phyloP scores from a whole-genome alignment of 2,888 invertebrate species.

The Eupithecia dodoneata region DNA sequence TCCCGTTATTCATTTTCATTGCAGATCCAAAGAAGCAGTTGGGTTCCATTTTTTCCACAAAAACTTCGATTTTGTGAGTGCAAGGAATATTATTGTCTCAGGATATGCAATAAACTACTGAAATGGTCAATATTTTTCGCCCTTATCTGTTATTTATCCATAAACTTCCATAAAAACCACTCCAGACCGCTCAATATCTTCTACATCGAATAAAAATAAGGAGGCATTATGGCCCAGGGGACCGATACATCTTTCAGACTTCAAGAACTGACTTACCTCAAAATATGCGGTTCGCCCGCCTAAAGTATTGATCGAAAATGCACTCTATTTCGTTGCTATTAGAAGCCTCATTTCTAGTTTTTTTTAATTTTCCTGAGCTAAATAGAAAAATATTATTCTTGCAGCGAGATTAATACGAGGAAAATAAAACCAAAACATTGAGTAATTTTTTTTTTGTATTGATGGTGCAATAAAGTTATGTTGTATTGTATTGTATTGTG shows the following conservation, averaged over 20 bases:
- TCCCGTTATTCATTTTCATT: too few species aligned
- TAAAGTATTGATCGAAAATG: slow-evolving; percentile 10
- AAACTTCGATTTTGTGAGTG: not conserved
- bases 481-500: too few species aligned
- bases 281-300: slow-evolving; percentile 14
- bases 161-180: slow-evolving; percentile 39
- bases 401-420: not conserved
- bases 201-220: slow-evolving; percentile 57
- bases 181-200: slow-evolving; percentile 49
- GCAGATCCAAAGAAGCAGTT: not conserved
- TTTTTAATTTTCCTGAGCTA: too few species aligned
- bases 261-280: slow-evolving; percentile 42
- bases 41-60: not conserved
- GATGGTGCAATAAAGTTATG: too few species aligned
- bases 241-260: slow-evolving; percentile 60
- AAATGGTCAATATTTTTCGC: slow-evolving; percentile 14
- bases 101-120: slow-evolving; percentile 14
- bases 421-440: not conserved
- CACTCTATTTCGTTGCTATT: slow-evolving; percentile 15
- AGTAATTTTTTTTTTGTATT: too few species aligned
- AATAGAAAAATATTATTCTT: too few species aligned
- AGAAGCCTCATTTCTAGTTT: not conserved
- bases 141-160: slow-evolving; percentile 18
- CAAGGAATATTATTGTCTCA: not conserved
- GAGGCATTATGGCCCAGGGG: slow-evolving; percentile 55